A percentile compares a stretch with the other conserved stretches of the same genome.
These are phyloP conservation scores for Atherinosoma microstoma DNA, from an alignment of 2,797 vertebrate species.

Conservation along the genomic window DNA sequence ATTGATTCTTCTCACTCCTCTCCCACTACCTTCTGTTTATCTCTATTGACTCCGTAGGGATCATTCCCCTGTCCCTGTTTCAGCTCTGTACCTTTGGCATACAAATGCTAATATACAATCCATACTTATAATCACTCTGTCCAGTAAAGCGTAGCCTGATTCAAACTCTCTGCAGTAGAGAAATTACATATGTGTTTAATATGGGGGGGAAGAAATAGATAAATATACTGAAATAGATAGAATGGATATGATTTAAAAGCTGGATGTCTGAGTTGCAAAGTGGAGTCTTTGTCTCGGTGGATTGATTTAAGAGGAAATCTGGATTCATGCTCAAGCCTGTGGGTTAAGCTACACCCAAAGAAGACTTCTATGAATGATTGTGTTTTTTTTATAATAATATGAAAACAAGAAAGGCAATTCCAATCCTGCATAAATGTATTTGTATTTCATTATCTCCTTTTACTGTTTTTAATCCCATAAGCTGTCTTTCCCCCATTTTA, in stretches of 20 bases:
- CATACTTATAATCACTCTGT: conserved; percentile 51
- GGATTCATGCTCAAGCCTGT: conserved; percentile 38
- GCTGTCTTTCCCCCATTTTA: not conserved
- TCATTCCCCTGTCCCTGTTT: conserved; percentile 49
- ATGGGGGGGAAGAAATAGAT: conserved; percentile 23
- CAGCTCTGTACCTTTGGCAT: conserved; percentile 49
- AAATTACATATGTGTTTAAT: conserved; percentile 8
- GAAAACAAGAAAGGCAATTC: conserved; percentile 24
- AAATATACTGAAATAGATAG: conserved; percentile 16
- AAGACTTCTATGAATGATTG: conserved; percentile 40
- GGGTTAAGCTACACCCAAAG: conserved; percentile 16
- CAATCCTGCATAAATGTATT: not conserved
- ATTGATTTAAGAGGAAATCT: conserved; percentile 31
- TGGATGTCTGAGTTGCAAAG: too few relatives aligned
- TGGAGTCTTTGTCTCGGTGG: too few relatives aligned
- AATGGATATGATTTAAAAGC: not conserved
- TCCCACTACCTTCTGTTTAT: conserved; percentile 52
- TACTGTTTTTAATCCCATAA: conserved; percentile 5
- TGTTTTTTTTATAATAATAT: not conserved
- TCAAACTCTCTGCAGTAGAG: conserved; percentile 19
- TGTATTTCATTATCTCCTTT: conserved; percentile 12
- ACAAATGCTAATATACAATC: conserved; percentile 68
- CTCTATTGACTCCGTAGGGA: conserved; percentile 58
- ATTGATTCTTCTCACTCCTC: conserved; percentile 70
- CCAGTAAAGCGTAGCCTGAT: conserved; percentile 50